Evolutionary conservation across 2,888 invertebrate genomes (phyloP).

Genomic region (Pyrochroa serraticornis): DNA sequence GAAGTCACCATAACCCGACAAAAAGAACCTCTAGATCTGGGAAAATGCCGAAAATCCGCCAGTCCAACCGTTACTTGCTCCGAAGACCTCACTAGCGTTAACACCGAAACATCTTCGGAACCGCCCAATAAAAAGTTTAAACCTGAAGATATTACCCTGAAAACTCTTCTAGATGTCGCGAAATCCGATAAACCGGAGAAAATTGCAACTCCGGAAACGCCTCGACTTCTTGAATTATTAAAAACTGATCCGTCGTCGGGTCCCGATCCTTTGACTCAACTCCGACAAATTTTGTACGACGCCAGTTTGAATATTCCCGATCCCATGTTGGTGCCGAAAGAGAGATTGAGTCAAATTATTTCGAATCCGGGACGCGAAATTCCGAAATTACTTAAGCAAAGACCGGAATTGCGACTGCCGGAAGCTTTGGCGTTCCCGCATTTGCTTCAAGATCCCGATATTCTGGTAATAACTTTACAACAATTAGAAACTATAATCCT

Average conservation of each 20-base stretch:
- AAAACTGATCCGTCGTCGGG: constrained; percentile 59
- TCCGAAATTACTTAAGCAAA: constrained; percentile 71
- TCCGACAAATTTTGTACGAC: constrained; percentile 71
- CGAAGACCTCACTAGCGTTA: constrained; percentile 67
- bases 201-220: constrained; percentile 45
- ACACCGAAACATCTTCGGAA: constrained; percentile 52
- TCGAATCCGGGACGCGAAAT: constrained; percentile 78
- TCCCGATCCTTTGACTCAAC: constrained; percentile 72
- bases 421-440: constrained; percentile 76
- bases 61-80: constrained; percentile 79
- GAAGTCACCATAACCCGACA: constrained; percentile 63
- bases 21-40: constrained; percentile 73
- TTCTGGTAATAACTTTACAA: constrained; percentile 76
- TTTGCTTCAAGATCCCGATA: constrained; percentile 77
- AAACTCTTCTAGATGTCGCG: constrained; percentile 59
- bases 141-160: constrained; percentile 59
- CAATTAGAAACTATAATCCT: constrained; percentile 72
- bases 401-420: constrained; percentile 76
- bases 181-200: constrained; percentile 40
- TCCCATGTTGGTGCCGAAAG: constrained; percentile 80
- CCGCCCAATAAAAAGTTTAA: constrained; percentile 60
- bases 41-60: constrained; percentile 69
- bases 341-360: constrained; percentile 72
- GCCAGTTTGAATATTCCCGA: constrained; percentile 77
- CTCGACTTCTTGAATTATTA: constrained; percentile 58